Evolutionary conservation across 1,140 invertebrate species (phyloP), one percentile per base, ranked within the genome.

Genomic region (Tetramorium parvispinum): DNA sequence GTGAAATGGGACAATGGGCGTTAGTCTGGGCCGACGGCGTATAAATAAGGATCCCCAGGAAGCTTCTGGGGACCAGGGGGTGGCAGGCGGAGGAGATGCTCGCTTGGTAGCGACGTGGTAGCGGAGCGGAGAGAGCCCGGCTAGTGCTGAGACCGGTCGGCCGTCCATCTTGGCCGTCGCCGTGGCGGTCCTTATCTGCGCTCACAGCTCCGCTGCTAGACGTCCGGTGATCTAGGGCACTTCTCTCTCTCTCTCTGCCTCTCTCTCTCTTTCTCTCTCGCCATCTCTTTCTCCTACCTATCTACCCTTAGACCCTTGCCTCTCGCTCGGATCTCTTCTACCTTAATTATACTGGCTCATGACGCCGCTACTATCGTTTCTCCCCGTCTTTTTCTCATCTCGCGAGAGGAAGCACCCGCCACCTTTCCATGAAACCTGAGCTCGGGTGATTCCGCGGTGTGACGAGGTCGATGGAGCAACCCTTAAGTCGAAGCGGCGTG

Each of bases 1-100:
- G 91, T 94, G 93, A 95, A 95, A 95, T 95, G 94, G 95, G 94
- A 95, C 94, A 95, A 95, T 95, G 94, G 94, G 94, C 94, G 94
- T 94, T 95, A 95, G 94, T 94, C 93, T 94, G 91, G 90, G 93
- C 91, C 93, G 92, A 94, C 93, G 93, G 92, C 93, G 93, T 95
- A 95, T 95, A 95, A 95, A 95, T 95, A 95, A 95, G 95, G 94
- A 95, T 95, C 93, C 93, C 93, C 91, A 89, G 91, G 91, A 91
- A 93, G 92, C 92, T 92, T 86, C 79, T 91, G 76, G 91, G 86
- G 89, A 87, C 63, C 85, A 85, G 77, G 88, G 83, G 87, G 88
- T 78, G 81, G 86, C 88, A 89, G 87, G 73, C 87, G 89, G 87
- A 91, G 88, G 89, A 92, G 89, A 88, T 85, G 81, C 75, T 90